Evolutionary conservation across 64 coral and sea anemone genomes (phyloP).

Genomic region (Actinia equina): DNA sequence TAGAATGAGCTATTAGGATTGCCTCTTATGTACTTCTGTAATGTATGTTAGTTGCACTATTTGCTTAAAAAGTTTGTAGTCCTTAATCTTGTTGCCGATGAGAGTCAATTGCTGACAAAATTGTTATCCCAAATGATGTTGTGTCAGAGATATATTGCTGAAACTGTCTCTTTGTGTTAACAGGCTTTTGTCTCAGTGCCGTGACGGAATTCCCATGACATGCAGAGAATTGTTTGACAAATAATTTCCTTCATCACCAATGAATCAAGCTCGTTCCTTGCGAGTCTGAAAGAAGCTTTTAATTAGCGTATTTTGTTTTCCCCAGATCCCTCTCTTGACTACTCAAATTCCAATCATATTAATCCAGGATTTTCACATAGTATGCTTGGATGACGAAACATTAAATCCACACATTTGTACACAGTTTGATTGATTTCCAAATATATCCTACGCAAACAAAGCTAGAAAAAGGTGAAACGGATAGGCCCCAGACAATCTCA

Average conservation of each 20-base stretch:
- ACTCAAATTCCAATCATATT: constrained; percentile 1
- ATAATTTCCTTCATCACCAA: not conserved
- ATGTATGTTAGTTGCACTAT: not conserved
- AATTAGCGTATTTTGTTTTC: not conserved
- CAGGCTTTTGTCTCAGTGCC: not conserved
- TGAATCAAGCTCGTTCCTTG: not conserved
- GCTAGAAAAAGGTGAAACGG: not conserved
- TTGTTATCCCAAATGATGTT: constrained; percentile 5
- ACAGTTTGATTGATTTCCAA: not conserved
- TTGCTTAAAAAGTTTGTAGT: constrained; percentile 26
- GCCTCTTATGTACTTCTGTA: not conserved
- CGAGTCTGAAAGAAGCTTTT: not conserved
- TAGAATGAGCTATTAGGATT: not conserved
- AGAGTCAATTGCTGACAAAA: constrained; percentile 6
- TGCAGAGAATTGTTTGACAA: not conserved
- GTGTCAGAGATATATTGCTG: not conserved
- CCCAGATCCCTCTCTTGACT: not conserved
- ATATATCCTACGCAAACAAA: not conserved
- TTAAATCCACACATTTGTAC: not conserved
- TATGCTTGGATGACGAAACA: not conserved
- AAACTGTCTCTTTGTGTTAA: constrained; percentile 5
- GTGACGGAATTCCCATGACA: not conserved
- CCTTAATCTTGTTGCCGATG: not conserved
- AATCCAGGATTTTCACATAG: not conserved
- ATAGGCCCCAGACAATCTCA: constrained; percentile 9